phyloP scores from a whole-genome alignment of 2,888 invertebrate genomes.

The Drosophila imparisetae region DNA sequence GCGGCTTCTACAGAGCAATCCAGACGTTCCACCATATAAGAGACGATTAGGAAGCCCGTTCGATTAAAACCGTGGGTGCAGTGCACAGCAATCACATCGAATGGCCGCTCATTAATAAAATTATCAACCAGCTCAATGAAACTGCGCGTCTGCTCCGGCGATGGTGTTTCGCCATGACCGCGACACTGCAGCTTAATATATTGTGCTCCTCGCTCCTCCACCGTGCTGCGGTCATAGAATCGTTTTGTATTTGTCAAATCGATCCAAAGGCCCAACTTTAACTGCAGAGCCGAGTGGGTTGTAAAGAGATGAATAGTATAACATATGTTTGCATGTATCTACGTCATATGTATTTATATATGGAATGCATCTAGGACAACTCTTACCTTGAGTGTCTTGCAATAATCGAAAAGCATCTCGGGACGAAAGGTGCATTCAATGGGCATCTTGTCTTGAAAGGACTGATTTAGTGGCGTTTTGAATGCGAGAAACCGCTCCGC shows the following conservation, averaged over 20 bases:
- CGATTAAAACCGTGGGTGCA: slow-evolving; percentile 99
- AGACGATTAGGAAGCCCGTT: slow-evolving; percentile 97
- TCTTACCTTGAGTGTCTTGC: slow-evolving; percentile 90
- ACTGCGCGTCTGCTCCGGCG: slow-evolving; percentile 91
- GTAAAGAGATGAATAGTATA: slow-evolving; percentile 1
- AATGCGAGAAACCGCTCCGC: slow-evolving; percentile 91
- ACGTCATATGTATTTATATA: not conserved
- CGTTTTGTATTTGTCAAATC: slow-evolving; percentile 97
- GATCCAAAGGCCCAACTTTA: slow-evolving; percentile 96
- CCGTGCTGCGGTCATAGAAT: slow-evolving; percentile 93
- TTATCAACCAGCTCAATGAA: slow-evolving; percentile 93
- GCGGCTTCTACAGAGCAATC: slow-evolving; percentile 95
- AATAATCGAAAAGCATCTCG: slow-evolving; percentile 92
- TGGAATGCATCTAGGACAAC: slow-evolving; percentile 1
- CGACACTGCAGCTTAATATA: slow-evolving; percentile 96
- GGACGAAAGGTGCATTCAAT: slow-evolving; percentile 93
- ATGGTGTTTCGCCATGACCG: slow-evolving; percentile 97
- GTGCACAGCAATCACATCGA: slow-evolving; percentile 91
- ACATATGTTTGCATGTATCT: not conserved
- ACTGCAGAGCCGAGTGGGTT: slow-evolving; percentile 84
- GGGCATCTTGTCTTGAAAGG: slow-evolving; percentile 94
- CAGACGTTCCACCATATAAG: slow-evolving; percentile 94
- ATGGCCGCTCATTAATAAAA: slow-evolving; percentile 92
- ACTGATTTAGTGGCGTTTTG: slow-evolving; percentile 92
- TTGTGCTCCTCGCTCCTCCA: slow-evolving; percentile 90